Conservation (phyloP, 2,113 vertebrate genomes). For the human region DNA sequence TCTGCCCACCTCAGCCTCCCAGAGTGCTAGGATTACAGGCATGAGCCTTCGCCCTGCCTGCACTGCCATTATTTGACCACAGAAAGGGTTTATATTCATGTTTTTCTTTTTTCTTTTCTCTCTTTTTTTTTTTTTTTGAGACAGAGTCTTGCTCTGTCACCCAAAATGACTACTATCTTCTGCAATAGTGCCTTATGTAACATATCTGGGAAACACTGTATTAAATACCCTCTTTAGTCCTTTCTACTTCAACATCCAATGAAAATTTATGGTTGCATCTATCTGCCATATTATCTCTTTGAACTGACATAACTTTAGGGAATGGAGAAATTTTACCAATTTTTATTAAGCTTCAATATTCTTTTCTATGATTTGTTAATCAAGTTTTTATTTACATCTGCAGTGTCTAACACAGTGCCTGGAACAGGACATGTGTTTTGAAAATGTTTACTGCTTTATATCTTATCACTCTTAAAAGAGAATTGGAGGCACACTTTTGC, state of each 20-base stretch:
- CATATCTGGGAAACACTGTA: neutral
- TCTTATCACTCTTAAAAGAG: neutral
- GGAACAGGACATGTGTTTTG: neutral
- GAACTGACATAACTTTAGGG: neutral
- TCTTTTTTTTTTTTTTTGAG: neutral
- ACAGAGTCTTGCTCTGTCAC: no score
- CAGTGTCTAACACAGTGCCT: neutral
- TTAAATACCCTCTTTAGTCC: neutral
- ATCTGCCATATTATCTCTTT: neutral
- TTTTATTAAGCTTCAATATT: neutral
- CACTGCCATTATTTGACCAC: neutral
- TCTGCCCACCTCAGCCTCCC: accelerated
- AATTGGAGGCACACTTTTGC: neutral
- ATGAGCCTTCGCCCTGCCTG: no score
- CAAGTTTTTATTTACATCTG: neutral
- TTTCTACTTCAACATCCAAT: neutral
- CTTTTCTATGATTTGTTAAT: neutral
- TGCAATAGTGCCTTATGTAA: neutral
- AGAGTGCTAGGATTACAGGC: no score
- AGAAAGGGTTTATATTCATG: neutral
- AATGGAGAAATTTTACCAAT: neutral
- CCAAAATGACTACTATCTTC: neutral
- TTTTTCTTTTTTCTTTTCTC: neutral
- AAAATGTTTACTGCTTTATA: neutral
- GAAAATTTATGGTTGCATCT: neutral